Conservation (phyloP, 2,113 vertebrate genomes). For the Otolemur garnettii region DNA sequence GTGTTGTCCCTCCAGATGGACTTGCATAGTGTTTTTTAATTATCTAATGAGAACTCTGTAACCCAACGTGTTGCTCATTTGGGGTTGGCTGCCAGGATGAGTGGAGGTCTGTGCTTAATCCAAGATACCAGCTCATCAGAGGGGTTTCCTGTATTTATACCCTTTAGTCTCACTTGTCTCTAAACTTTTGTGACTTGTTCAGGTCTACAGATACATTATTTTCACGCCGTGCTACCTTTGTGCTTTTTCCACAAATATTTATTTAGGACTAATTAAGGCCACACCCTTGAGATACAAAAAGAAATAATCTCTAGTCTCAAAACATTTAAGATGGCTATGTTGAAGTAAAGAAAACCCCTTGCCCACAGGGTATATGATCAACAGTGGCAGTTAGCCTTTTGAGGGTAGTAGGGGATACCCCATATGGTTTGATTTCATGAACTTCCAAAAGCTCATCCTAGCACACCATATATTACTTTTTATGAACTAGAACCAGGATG, state of each 20-base stretch:
- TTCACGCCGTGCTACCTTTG: neutral
- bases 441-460: neutral
- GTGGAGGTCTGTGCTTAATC: slow-evolving; percentile 8
- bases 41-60: neutral
- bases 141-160: neutral
- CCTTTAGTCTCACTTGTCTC: neutral
- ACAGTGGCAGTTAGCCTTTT: neutral
- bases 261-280: neutral
- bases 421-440: neutral
- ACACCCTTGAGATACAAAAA: neutral
- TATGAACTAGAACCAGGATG: neutral
- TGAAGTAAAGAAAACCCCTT: neutral
- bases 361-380: neutral
- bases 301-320: slow-evolving; percentile 30
- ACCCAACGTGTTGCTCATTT: slow-evolving; percentile 17
- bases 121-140: neutral
- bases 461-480: neutral
- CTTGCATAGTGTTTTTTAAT: slow-evolving; percentile 1
- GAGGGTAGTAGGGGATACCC: neutral
- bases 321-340: neutral
- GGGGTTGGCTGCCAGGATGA: neutral
- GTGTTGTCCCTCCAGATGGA: neutral
- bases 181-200: neutral
- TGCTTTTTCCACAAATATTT: slow-evolving; percentile 51
- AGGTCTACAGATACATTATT: neutral